Evolutionary conservation across 2,888 invertebrate species (phyloP).

Genomic region (Druceiella hillmani): DNA sequence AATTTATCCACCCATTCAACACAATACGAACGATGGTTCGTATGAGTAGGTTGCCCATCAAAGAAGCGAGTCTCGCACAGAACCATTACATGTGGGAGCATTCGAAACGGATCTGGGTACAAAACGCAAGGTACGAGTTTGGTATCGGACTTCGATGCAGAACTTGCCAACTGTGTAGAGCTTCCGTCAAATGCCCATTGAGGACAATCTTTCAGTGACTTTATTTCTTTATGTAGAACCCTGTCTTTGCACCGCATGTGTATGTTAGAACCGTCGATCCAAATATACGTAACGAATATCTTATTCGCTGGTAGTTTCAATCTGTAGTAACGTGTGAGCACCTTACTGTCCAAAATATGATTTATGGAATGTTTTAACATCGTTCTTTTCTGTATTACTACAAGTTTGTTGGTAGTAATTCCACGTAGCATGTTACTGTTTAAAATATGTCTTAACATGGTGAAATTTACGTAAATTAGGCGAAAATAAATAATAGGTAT

Average conservation of each 20-base stretch:
- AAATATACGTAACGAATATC: slow-evolving; percentile 64
- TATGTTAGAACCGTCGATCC: slow-evolving; percentile 77
- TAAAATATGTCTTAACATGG: no score
- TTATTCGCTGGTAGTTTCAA: slow-evolving; percentile 55
- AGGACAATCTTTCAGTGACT: slow-evolving; percentile 52
- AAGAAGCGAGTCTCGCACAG: slow-evolving; percentile 80
- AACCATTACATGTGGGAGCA: slow-evolving; percentile 81
- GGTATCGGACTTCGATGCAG: slow-evolving; percentile 80
- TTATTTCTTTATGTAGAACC: slow-evolving; percentile 60
- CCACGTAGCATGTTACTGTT: no score
- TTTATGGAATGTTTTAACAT: slow-evolving; percentile 40
- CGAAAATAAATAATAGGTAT: no score
- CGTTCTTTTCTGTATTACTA: slow-evolving; percentile 30
- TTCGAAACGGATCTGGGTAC: slow-evolving; percentile 85
- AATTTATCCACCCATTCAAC: slow-evolving; percentile 65
- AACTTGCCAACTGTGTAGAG: slow-evolving; percentile 78
- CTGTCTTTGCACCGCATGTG: slow-evolving; percentile 64
- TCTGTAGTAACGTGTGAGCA: slow-evolving; percentile 49
- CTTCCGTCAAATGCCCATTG: slow-evolving; percentile 92
- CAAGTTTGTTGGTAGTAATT: no score
- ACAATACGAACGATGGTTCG: slow-evolving; percentile 69
- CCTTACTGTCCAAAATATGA: slow-evolving; percentile 43
- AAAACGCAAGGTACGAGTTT: slow-evolving; percentile 81
- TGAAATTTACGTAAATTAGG: no score
- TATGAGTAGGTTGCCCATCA: slow-evolving; percentile 63